These are phyloP conservation scores for Seira sanloemensis DNA, from an alignment of 2,888 invertebrate species.

Conservation along the genomic window DNA sequence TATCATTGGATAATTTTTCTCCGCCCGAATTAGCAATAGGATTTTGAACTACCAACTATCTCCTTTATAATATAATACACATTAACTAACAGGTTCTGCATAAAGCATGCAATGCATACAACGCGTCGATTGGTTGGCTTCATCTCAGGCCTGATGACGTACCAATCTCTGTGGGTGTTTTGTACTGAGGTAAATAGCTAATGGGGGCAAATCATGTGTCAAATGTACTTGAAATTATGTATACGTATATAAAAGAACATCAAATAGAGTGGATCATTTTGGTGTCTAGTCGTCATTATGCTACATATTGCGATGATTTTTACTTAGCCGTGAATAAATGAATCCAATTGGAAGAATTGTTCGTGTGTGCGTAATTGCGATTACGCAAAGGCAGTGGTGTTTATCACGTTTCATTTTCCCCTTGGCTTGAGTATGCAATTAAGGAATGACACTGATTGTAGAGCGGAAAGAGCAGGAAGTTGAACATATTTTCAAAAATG, in stretches of 20 bases:
- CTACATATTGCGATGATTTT: not conserved
- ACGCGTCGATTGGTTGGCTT: constrained; percentile 52
- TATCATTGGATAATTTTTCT: not conserved
- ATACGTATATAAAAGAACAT: too few species aligned
- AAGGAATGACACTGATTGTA: too few species aligned
- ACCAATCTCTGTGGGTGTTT: constrained; percentile 60
- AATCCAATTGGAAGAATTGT: not conserved
- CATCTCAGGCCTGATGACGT: constrained; percentile 44
- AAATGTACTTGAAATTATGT: constrained; percentile 62
- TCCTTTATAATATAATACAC: constrained; percentile 5
- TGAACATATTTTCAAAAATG: too few species aligned
- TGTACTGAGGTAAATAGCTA: constrained; percentile 49
- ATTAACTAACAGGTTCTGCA: constrained; percentile 61
- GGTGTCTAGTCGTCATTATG: too few species aligned
- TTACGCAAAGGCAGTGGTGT: not conserved
- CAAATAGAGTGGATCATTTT: too few species aligned
- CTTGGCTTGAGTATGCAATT: too few species aligned
- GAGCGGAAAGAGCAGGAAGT: not conserved
- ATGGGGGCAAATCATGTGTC: constrained; percentile 65
- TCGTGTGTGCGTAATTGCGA: not conserved
- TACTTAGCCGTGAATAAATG: not conserved
- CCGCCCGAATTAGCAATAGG: not conserved
- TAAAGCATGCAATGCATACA: constrained; percentile 53
- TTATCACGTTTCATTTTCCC: not conserved
- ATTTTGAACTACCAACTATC: not conserved